Evolutionary conservation across 2,797 vertebrate genomes (phyloP), one percentile per base, ranked within the genome.

Genomic region (Nyctalus aviator): DNA sequence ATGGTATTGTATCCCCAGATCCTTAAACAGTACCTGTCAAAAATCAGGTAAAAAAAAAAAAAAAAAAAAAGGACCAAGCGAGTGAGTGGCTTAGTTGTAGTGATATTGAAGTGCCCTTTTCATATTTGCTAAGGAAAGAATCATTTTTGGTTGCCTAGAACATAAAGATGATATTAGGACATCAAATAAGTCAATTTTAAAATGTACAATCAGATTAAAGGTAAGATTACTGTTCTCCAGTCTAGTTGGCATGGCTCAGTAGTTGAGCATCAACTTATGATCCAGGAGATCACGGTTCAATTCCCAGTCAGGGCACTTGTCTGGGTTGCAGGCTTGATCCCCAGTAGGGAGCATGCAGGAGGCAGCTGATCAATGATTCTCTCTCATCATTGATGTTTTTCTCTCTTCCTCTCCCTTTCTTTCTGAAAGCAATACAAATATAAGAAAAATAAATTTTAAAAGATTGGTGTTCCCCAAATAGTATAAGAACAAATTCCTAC

Each of bases 401-500:
- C 57, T 62, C 57, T 62, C 57, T 62, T 5, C 57, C 25, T 30
- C 27, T 30, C 57, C 27, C 25, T 62, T 30, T 25, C 12, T 62
- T 25, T 30, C 57, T 62, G 25, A 62, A 62, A 62, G 25, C 57
- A 62, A 62, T 30, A 62, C 27, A 62, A 62, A 62, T 62, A 62
- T 62, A 62, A 62, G 57, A 62, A 62, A 59, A 62, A 59, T 59
- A 27, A 59, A 30, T 30, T 62, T 62, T 62, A 27, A 62, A 94
- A 94, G 35, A 94, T 68, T 88, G 37, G 35, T 87, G 27, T 89
- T 92, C 72, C 96, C 77, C 55, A 93, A 87, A 96, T 69, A 96
- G n/a, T 50, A 84, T 50, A 93, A 62, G 77, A 91, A 89, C 23
- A 84, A 95, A 89, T 81, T 89, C 62, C 69, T 95, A 75, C 96